phyloP scores from a whole-genome alignment of 2,113 vertebrate genomes.

The Apistogramma diplotaenia region DNA sequence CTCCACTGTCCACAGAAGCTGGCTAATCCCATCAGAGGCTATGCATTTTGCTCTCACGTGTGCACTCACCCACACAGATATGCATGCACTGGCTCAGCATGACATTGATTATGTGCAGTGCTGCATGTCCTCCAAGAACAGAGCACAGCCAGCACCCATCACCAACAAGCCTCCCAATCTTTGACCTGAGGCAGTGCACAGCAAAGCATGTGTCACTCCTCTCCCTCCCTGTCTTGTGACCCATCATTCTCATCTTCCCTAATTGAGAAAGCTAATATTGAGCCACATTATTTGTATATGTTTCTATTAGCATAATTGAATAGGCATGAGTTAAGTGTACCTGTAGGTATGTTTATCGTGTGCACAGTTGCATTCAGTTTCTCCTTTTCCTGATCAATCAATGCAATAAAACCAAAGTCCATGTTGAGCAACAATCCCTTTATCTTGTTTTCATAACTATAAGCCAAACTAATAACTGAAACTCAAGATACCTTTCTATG shows the following conservation, averaged over 20 bases:
- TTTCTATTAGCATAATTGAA: slow-evolving; percentile 72
- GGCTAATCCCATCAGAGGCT: background rate
- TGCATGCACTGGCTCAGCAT: slow-evolving; percentile 17
- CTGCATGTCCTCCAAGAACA: slow-evolving; percentile 2
- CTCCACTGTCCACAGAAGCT: background rate
- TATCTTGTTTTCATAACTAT: background rate
- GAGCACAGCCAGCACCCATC: background rate
- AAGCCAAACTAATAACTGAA: background rate
- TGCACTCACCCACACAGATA: background rate
- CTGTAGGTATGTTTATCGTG: slow-evolving; percentile 59
- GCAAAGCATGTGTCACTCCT: slow-evolving; percentile 6
- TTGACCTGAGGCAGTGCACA: slow-evolving; percentile 24
- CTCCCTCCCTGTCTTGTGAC: background rate
- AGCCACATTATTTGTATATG: slow-evolving; percentile 67
- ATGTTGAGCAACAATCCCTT: background rate
- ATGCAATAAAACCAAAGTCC: background rate
- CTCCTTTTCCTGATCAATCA: background rate
- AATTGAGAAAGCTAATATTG: slow-evolving; percentile 64
- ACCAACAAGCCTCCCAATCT: slow-evolving; percentile 3
- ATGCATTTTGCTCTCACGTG: background rate
- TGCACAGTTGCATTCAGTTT: background rate
- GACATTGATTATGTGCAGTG: slow-evolving; percentile 46
- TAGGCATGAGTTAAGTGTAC: slow-evolving; percentile 64
- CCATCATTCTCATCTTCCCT: slow-evolving; percentile 39
- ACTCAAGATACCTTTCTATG: background rate